phyloP scores from a whole-genome alignment of 2,888 invertebrate genomes.

The Stramonita haemastoma region DNA sequence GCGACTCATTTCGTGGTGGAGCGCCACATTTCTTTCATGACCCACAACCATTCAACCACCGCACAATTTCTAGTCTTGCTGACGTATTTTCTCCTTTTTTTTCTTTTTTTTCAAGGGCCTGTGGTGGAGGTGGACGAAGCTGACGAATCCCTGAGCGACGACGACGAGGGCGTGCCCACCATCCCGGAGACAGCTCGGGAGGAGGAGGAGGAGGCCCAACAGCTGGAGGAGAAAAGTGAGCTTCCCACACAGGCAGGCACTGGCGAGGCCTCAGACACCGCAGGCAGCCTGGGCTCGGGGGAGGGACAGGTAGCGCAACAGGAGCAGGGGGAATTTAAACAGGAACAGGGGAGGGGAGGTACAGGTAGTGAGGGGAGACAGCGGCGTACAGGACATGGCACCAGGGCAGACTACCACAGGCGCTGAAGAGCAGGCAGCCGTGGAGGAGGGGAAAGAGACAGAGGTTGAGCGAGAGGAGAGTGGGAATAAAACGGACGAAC shows the following conservation, averaged over 20 bases:
- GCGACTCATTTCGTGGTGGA: too few species aligned
- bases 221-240: background rate
- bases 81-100: background rate
- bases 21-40: too few species aligned
- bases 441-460: background rate
- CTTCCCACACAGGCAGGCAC: background rate
- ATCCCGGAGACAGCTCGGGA: constrained; percentile 31
- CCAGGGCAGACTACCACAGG: too few species aligned
- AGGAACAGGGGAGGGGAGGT: background rate
- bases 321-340: background rate
- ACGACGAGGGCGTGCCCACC: constrained; percentile 55
- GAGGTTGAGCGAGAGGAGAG: too few species aligned
- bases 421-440: background rate
- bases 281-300: constrained; percentile 40
- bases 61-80: too few species aligned
- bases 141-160: constrained; percentile 68
- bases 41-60: too few species aligned
- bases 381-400: too few species aligned
- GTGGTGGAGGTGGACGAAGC: constrained; percentile 75
- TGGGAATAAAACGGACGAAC: background rate
- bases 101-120: constrained; percentile 63
- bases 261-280: constrained; percentile 19
- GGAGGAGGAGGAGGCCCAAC: background rate
- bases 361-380: background rate
- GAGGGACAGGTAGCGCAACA: constrained; percentile 13